phyloP scores from a whole-genome alignment of 2,888 invertebrate species.

The Acanthacorydalis orientalis region DNA sequence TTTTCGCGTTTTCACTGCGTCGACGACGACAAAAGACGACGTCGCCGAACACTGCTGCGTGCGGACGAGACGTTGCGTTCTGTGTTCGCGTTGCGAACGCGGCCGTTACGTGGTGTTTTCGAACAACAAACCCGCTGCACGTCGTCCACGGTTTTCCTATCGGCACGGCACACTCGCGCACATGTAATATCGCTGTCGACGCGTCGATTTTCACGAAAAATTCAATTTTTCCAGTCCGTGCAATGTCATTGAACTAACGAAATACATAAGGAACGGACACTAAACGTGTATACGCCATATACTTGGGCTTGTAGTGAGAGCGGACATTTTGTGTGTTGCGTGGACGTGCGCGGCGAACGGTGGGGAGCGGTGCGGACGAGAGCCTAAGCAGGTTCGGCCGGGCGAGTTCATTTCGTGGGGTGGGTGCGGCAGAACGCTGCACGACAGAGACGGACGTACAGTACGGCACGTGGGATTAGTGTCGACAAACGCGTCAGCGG shows the following conservation, averaged over 20 bases:
- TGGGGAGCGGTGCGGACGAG: conserved; percentile 23
- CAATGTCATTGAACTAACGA: conserved; percentile 11
- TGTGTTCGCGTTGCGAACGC: no score
- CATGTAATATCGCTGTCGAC: no score
- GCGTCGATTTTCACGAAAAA: conserved; percentile 3
- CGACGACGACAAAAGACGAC: no score
- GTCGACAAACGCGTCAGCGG: neutral
- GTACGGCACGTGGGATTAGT: neutral
- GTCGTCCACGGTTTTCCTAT: no score
- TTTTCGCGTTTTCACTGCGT: no score
- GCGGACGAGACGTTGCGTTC: no score
- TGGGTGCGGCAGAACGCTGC: conserved; percentile 23
- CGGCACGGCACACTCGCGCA: no score
- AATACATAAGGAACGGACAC: conserved; percentile 9
- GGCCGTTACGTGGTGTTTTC: no score
- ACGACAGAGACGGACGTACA: conserved; percentile 1
- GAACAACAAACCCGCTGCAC: no score
- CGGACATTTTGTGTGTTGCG: conserved; percentile 22
- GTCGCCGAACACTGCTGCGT: no score
- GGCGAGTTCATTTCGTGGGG: conserved; percentile 25
- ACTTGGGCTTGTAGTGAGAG: conserved; percentile 13
- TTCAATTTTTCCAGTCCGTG: conserved; percentile 2
- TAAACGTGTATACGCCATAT: conserved; percentile 9
- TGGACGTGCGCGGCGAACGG: conserved; percentile 25
- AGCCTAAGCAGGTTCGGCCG: conserved; percentile 31